These are phyloP conservation scores for Lutjanus campechanus DNA, from an alignment of 2,797 vertebrate genomes.

Conservation along the genomic window DNA sequence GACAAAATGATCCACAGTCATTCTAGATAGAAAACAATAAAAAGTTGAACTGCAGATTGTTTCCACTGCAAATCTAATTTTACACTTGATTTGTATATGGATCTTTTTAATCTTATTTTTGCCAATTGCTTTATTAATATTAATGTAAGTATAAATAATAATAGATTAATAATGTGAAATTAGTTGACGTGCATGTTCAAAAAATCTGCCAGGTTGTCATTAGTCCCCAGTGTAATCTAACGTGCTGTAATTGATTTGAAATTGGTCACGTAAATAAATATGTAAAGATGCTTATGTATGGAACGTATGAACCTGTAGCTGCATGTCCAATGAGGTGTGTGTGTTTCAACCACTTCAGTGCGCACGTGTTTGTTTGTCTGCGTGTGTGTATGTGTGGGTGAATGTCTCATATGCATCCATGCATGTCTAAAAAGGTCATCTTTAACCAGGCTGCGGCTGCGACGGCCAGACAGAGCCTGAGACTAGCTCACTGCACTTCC, in stretches of 20 bases:
- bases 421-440: constrained; percentile 81
- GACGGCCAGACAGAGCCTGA: constrained; percentile 36
- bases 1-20: too few species aligned
- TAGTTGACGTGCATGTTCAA: neutral
- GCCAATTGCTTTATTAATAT: neutral
- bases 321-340: neutral
- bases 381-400: constrained; percentile 36
- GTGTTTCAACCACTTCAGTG: neutral
- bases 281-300: neutral
- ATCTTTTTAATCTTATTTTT: neutral
- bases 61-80: neutral
- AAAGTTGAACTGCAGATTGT: neutral
- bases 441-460: constrained; percentile 51
- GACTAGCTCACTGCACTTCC: constrained; percentile 43
- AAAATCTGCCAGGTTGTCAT: neutral
- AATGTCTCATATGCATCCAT: constrained; percentile 69
- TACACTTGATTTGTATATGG: too few species aligned
- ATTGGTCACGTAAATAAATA: neutral
- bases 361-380: constrained; percentile 18
- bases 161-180: neutral
- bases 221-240: neutral
- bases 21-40: neutral
- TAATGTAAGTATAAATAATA: neutral
- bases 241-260: neutral
- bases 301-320: neutral